Percentiles rank a stretch among this genome's conserved stretches.
Evolutionary conservation across 2,797 vertebrate genomes (phyloP).

Genomic region (Scolopax rusticola): DNA sequence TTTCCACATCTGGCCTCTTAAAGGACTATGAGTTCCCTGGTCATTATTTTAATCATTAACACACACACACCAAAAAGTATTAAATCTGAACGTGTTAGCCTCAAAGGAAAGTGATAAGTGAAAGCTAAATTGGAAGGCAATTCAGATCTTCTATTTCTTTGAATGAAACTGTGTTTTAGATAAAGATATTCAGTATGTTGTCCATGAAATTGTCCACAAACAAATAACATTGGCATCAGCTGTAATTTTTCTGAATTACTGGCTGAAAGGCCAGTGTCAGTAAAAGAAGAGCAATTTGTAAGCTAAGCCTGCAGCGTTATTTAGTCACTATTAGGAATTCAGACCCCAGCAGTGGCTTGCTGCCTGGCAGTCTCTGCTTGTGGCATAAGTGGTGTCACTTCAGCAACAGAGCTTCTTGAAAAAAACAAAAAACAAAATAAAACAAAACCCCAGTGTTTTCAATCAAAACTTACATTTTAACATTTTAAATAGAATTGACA

Average conservation of each 20-base stretch:
- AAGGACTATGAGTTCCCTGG: neutral
- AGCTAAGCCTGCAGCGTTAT: neutral
- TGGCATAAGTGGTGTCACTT: neutral
- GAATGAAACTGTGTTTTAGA: neutral
- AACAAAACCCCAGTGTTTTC: neutral
- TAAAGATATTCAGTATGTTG: neutral
- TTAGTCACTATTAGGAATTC: neutral
- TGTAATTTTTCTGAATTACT: neutral
- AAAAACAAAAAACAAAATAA: neutral
- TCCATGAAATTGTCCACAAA: neutral
- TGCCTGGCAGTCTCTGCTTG: neutral
- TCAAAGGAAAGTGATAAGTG: neutral
- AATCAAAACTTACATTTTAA: neutral
- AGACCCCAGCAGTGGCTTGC: neutral
- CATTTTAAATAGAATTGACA: neutral
- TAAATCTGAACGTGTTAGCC: neutral
- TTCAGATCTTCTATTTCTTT: neutral
- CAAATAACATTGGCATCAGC: neutral
- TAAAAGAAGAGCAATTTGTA: neutral
- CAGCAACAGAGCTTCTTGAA: neutral
- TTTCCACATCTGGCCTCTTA: constrained; percentile 7
- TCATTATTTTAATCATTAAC: constrained; percentile 5
- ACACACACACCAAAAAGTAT: neutral
- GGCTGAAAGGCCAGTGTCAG: neutral
- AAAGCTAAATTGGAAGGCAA: neutral